A percentile compares a stretch with the other conserved stretches of the same genome.
Conservation (phyloP, 2,888 invertebrate species). For the Chloromyia formosa region DNA sequence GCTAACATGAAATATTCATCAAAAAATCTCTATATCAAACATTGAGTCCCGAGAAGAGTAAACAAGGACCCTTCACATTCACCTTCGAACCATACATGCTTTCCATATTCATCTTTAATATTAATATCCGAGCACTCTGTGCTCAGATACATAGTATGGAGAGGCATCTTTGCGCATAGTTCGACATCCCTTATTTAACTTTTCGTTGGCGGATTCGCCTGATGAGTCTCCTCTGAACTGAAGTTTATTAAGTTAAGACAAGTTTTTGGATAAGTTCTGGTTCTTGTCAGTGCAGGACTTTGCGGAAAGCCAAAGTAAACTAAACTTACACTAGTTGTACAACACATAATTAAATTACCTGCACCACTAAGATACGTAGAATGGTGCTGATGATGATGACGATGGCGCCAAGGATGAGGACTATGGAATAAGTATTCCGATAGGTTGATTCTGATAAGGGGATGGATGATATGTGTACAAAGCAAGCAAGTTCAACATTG, state of each 20-base stretch:
- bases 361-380: not conserved
- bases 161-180: not conserved
- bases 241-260: constrained; percentile 43
- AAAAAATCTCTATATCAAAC: too few species aligned
- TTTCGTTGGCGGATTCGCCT: constrained; percentile 36
- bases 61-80: too few species aligned
- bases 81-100: too few species aligned
- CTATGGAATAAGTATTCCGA: not conserved
- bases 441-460: not conserved
- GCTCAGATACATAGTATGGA: not conserved
- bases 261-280: constrained; percentile 39
- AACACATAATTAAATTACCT: constrained; percentile 38
- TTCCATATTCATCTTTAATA: not conserved
- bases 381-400: not conserved
- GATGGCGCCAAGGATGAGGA: not conserved
- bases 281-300: not conserved
- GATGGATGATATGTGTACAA: constrained; percentile 14
- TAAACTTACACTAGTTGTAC: constrained; percentile 10
- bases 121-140: not conserved
- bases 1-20: too few species aligned
- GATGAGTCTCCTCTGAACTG: constrained; percentile 42
- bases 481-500: constrained; percentile 3
- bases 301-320: constrained; percentile 27
- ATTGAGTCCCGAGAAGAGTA: too few species aligned
- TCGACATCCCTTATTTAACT: constrained; percentile 36